Base-by-base conservation (phyloP, 2,888 invertebrate genomes). In the Hypena proboscidalis region DNA sequence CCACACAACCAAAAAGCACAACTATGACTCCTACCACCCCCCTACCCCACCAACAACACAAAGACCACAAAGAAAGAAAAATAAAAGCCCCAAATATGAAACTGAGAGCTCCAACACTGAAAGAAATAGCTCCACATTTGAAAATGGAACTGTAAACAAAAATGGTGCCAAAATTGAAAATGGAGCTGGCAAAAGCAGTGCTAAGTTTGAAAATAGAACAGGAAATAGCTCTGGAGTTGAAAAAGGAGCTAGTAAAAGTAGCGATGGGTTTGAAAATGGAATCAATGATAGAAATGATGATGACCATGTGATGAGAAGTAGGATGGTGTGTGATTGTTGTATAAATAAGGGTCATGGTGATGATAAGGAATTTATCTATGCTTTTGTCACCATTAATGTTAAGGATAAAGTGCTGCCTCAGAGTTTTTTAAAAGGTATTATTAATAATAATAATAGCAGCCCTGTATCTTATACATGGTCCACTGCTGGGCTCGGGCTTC, bases 301-400 rank as follows among this genome's bases (percentile, higher is more conserved):
- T 7, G 42, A 33, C 4, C 30, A 31, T 26, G 27, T 20, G 7
- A 25, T 23, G 30, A 22, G 21, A 17, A 58, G 43, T 47, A 47
- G 32, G 31, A 55, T 68, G 4, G 20, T 49, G 0, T 85, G 84
- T 54, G 71, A 74, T 33, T 85, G 80, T 59, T 79, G 74, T 50
- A 45, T 65, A 0, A 62, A 46, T 25, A 62, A 38, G 7, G 69
- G 49, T 14, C 61, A 43, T 15, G 51, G 40, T 40, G 62, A 67
- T 13, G 67, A 80, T 44, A 52, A 73, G n/a, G 85, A 85, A 22
- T 90, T 90, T 67, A 56, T 90, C 8, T 79, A 85, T 48, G 89
- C 90, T 0, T 90, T 90, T 75, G 83, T 90, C 1, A 73, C 79
- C 0, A 70, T 90, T 14, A 84, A 77, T 70, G 83, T 90, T 25